phyloP scores from a whole-genome alignment of 2,888 invertebrate species.

The Anthoptus insignis region DNA sequence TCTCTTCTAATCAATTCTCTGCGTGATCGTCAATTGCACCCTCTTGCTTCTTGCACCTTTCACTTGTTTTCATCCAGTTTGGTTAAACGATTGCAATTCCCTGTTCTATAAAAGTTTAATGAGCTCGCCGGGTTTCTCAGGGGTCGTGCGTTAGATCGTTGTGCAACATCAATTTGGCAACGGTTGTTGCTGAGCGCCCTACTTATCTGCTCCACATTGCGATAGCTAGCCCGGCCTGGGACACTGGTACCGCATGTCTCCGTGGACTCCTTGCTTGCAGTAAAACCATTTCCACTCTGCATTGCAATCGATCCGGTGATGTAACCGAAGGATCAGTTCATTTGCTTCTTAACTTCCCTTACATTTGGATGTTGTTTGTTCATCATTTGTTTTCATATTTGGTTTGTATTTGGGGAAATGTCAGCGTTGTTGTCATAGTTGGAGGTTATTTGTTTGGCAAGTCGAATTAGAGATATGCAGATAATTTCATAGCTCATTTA shows the following conservation, averaged over 20 bases:
- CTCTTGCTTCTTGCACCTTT: too few species aligned
- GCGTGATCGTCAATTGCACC: too few species aligned
- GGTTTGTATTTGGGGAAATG: too few species aligned
- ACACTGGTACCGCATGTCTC: slow-evolving; percentile 23
- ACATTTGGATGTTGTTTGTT: background rate
- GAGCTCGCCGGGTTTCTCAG: slow-evolving; percentile 39
- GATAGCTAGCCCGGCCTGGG: slow-evolving; percentile 15
- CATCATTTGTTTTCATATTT: background rate
- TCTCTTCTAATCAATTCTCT: too few species aligned
- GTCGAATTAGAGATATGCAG: too few species aligned
- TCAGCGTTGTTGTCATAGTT: too few species aligned
- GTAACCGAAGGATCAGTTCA: background rate
- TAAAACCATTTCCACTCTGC: background rate
- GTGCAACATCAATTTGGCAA: slow-evolving; percentile 70
- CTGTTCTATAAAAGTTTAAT: slow-evolving; percentile 2
- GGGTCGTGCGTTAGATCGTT: slow-evolving; percentile 57
- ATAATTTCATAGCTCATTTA: too few species aligned
- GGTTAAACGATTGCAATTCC: too few species aligned
- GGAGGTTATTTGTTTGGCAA: too few species aligned
- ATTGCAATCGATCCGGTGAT: background rate
- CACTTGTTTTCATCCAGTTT: too few species aligned
- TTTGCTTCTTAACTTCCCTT: too few species aligned
- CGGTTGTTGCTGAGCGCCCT: slow-evolving; percentile 52
- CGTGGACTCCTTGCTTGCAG: slow-evolving; percentile 10
- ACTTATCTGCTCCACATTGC: slow-evolving; percentile 49